These are phyloP conservation scores for Spinus pinus DNA, from an alignment of 2,797 vertebrate species.

Conservation along the genomic window DNA sequence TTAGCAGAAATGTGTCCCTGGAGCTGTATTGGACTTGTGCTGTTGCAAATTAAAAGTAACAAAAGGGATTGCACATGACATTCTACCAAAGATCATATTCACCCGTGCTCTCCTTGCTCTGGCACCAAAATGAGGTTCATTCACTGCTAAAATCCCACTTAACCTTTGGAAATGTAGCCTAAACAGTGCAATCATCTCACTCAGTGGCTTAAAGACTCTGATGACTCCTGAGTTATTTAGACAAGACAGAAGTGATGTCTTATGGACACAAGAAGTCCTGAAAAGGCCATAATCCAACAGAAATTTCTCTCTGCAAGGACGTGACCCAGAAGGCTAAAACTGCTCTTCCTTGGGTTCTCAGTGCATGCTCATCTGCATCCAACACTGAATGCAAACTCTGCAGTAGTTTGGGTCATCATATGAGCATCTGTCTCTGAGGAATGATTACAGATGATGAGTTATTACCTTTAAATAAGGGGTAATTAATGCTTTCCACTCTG, in stretches of 20 bases:
- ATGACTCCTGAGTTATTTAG: not conserved
- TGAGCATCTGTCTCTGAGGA: conserved; percentile 10
- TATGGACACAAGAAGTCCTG: not conserved
- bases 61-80: not conserved
- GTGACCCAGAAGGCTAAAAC: not conserved
- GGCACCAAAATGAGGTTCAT: not conserved
- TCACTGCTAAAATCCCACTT: not conserved
- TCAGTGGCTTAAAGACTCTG: not conserved
- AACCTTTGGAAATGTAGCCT: not conserved
- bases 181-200: not conserved
- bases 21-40: not conserved
- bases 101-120: not conserved
- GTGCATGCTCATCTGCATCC: not conserved
- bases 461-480: conserved; percentile 44
- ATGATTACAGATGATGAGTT: conserved; percentile 46
- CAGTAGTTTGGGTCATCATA: conserved; percentile 19
- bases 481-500: conserved; percentile 42
- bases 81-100: not conserved
- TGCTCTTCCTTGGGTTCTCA: not conserved
- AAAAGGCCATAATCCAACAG: not conserved
- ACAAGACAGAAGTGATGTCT: not conserved
- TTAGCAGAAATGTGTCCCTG: not conserved
- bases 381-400: not conserved
- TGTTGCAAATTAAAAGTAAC: not conserved
- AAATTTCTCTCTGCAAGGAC: not conserved